phyloP scores from a whole-genome alignment of 2,888 invertebrate genomes.

The Noctuana brunneofusca region DNA sequence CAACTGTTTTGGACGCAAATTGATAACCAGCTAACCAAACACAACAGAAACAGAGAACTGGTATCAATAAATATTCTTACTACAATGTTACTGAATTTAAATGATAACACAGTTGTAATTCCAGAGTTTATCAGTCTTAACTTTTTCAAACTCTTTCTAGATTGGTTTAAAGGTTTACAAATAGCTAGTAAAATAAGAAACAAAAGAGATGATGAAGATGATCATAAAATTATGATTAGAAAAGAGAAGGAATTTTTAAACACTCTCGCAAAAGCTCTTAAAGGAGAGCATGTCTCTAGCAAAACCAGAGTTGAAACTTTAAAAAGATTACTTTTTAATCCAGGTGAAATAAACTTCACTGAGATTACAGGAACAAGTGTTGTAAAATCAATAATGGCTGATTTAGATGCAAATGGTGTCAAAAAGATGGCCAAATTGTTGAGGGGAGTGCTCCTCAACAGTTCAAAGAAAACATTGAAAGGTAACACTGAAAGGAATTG shows the following conservation, averaged over 20 bases:
- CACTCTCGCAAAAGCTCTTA: conserved; percentile 75
- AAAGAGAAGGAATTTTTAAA: conserved; percentile 82
- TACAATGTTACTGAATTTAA: conserved; percentile 76
- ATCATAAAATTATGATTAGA: conserved; percentile 77
- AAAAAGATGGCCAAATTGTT: conserved; percentile 85
- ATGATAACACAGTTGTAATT: conserved; percentile 71
- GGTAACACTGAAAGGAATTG: conserved; percentile 81
- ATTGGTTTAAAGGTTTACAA: conserved; percentile 83
- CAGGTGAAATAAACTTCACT: conserved; percentile 89
- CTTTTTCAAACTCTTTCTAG: conserved; percentile 85
- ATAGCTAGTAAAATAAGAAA: conserved; percentile 82
- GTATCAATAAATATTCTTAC: conserved; percentile 83
- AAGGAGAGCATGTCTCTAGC: conserved; percentile 71
- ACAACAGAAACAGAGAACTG: conserved; percentile 83
- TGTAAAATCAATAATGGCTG: conserved; percentile 84
- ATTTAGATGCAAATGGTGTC: conserved; percentile 83
- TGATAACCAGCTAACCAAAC: conserved; percentile 68
- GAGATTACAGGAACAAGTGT: conserved; percentile 87
- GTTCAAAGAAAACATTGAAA: conserved; percentile 76
- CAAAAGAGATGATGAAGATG: conserved; percentile 72
- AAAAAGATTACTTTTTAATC: conserved; percentile 85
- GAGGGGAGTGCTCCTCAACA: conserved; percentile 83
- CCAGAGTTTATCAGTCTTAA: conserved; percentile 84
- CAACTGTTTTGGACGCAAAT: conserved; percentile 82
- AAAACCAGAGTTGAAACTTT: conserved; percentile 83